Base-by-base conservation (phyloP, 2,113 vertebrate genomes). In the Taurulus bubalis region DNA sequence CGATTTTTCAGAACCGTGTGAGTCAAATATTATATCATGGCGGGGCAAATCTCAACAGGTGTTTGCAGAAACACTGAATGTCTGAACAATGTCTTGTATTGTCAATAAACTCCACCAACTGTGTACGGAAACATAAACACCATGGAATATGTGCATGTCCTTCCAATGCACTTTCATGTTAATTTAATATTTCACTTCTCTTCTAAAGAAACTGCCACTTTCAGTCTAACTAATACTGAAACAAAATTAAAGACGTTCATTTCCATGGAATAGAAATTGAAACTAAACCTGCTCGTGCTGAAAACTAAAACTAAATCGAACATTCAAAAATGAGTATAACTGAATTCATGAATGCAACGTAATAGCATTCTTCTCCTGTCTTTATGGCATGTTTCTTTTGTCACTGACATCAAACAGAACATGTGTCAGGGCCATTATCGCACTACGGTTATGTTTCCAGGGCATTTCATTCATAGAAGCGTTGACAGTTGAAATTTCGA, bases 111-210 rank as follows among this genome's bases (percentile, higher is more conserved):
- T 28, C 53, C 6, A 56, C 24, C 22, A 34, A 36, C 65, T 65
- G 20, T 42, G 58, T 42, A 75, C 68, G 65, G 65, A 80, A 86
- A 83, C 66, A 65, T 66, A 83, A 85, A 90, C 62, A 76, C 20
- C 9, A 32, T 18, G 65, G 47, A 67, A 42, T 62, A 70, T 30
- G 6, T 73, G 8, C 55, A 55, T 1, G 51, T 24, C 51, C 51
- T 24, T 24, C 22, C 51, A 55, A 22, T 55, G n/a, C 51, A 24
- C 15, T 47, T 47, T 47, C 3, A 47, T 47, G 8, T 40, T 10
- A 45, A 45, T 47, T 18, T 2, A 18, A 16, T 15, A 14, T 45
- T 9, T 16, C 12, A 2, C 16, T 1, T 9, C 12, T 49, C 26
- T 45, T 28, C 9, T 45, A 18, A 67, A 24, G 16, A 28, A 36